Percentiles rank a stretch among this genome's conserved stretches.
Evolutionary conservation across 2,797 vertebrate species (phyloP).

Genomic region (Typhlichthys subterraneus): DNA sequence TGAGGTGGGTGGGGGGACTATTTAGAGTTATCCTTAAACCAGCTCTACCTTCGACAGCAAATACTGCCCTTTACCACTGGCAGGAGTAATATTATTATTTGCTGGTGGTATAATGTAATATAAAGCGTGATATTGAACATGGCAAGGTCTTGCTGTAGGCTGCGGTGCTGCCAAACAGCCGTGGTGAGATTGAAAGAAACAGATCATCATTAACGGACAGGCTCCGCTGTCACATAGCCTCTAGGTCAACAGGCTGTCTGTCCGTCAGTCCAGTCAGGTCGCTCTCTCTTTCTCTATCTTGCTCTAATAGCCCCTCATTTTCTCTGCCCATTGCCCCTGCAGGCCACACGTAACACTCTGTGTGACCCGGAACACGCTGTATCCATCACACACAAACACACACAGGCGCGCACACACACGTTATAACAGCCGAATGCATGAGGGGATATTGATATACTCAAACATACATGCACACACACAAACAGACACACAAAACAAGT

Average conservation of each 20-base stretch:
- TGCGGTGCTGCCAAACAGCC: constrained; percentile 34
- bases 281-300: constrained; percentile 2
- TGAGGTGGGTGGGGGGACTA: constrained; percentile 39
- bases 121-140: constrained; percentile 53
- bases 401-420: constrained; percentile 23
- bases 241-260: constrained; percentile 66
- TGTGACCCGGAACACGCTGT: constrained; percentile 70
- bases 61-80: constrained; percentile 54
- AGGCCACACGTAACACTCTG: constrained; percentile 77
- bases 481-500: constrained; percentile 28
- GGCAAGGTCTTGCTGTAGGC: constrained; percentile 48
- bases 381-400: constrained; percentile 50
- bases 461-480: constrained; percentile 2
- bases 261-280: constrained; percentile 51
- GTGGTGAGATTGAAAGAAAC: constrained; percentile 63
- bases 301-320: constrained; percentile 75
- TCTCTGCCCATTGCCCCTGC: constrained; percentile 71
- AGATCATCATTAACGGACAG: constrained; percentile 71
- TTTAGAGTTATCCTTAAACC: constrained; percentile 58
- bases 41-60: constrained; percentile 57
- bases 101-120: constrained; percentile 54
- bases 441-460: background rate
- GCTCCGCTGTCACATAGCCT: constrained; percentile 71
- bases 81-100: constrained; percentile 64
- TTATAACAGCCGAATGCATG: no score